Evolutionary conservation across 2,888 invertebrate genomes (phyloP).

Genomic region (Agonum fuliginosum): DNA sequence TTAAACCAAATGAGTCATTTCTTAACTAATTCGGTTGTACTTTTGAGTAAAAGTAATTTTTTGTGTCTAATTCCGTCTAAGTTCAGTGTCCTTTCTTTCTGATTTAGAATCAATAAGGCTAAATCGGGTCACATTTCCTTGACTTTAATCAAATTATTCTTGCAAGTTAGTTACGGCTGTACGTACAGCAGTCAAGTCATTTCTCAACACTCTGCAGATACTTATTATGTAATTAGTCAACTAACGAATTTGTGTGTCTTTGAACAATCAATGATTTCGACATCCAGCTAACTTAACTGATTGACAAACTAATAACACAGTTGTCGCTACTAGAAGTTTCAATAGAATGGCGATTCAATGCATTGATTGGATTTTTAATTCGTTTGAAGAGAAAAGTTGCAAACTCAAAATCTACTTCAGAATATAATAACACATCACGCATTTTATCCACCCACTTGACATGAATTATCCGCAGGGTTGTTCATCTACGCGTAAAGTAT

Average conservation of each 20-base stretch:
- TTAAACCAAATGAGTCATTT: too few species aligned
- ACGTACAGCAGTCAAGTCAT: not conserved
- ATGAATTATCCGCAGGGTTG: too few species aligned
- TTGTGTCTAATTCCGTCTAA: too few species aligned
- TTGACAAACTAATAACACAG: conserved; percentile 13
- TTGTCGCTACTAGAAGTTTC: conserved; percentile 6
- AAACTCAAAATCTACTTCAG: too few species aligned
- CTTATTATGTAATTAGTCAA: conserved; percentile 10
- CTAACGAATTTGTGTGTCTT: conserved; percentile 12
- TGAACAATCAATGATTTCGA: conserved; percentile 17
- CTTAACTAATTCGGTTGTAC: too few species aligned
- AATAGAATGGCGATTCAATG: too few species aligned
- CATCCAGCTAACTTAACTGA: not conserved
- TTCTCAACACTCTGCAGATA: conserved; percentile 9
- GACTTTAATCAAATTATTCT: conserved; percentile 24
- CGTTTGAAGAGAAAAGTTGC: too few species aligned
- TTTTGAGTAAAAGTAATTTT: too few species aligned
- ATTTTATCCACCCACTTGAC: too few species aligned
- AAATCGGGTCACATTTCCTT: conserved; percentile 27
- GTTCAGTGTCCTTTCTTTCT: conserved; percentile 11
- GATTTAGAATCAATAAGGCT: not conserved
- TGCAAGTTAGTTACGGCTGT: conserved; percentile 9
- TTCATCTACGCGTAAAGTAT: too few species aligned
- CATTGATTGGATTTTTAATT: too few species aligned
- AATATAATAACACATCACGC: too few species aligned